These are phyloP conservation scores for Phalloptychus januarius DNA, from an alignment of 2,797 vertebrate species.

Conservation along the genomic window DNA sequence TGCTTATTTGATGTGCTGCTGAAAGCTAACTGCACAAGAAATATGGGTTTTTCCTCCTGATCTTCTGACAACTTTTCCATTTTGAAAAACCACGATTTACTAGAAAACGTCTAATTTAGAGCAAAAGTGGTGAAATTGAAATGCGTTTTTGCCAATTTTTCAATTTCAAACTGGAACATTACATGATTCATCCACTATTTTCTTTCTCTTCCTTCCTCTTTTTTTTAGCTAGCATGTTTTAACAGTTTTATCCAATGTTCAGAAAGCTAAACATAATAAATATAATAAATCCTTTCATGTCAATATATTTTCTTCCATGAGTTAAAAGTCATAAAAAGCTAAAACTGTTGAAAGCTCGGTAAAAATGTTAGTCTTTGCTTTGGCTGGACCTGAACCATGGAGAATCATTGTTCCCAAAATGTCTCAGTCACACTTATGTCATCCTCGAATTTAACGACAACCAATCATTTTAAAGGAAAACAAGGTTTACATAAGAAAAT, in stretches of 20 bases:
- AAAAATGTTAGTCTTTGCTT: not conserved
- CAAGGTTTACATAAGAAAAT: not conserved
- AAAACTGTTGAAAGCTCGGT: not conserved
- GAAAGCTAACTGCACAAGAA: not conserved
- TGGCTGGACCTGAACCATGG: not conserved
- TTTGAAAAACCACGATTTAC: not conserved
- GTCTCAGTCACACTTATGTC: slow-evolving; percentile 3
- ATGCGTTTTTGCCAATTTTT: not conserved
- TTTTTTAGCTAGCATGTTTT: not conserved
- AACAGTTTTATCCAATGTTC: not conserved
- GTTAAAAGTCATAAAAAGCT: not conserved
- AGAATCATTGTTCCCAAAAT: not conserved
- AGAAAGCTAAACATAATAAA: not conserved
- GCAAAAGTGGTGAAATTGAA: not conserved
- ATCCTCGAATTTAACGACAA: not conserved
- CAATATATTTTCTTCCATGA: not conserved
- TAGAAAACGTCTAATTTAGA: not conserved
- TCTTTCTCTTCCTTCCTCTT: not conserved
- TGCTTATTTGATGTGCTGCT: not conserved
- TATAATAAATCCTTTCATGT: not conserved
- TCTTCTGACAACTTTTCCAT: not conserved
- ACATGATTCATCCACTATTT: not conserved
- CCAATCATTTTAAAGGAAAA: not conserved
- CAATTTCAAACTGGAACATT: not conserved
- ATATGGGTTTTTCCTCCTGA: not conserved